Evolutionary conservation across 2,797 vertebrate genomes (phyloP).

Genomic region (Phataginus tricuspis): DNA sequence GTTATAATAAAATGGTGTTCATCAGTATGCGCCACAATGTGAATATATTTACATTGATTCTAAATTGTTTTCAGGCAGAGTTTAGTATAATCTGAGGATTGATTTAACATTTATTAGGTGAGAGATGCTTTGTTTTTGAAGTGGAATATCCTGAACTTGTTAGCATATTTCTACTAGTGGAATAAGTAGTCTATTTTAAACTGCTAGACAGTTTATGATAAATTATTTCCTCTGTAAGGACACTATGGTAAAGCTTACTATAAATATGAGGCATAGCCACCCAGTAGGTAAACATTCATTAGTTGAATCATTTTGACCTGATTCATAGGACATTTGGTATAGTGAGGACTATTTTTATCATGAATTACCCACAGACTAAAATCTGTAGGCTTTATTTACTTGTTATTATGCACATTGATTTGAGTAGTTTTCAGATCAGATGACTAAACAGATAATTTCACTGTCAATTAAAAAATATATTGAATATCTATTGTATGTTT

Average conservation of each 20-base stretch:
- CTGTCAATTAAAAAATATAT: conserved; percentile 19
- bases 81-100: background rate
- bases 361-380: conserved; percentile 51
- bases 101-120: background rate
- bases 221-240: background rate
- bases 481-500: background rate
- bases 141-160: background rate
- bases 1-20: conserved; percentile 12
- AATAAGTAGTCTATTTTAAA: conserved; percentile 40
- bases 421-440: conserved; percentile 12
- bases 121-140: background rate
- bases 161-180: background rate
- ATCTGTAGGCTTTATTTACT: background rate
- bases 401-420: background rate
- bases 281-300: conserved; percentile 23
- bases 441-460: conserved; percentile 45
- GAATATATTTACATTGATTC: background rate
- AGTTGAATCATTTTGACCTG: conserved; percentile 69
- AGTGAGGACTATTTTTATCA: conserved; percentile 17
- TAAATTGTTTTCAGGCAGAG: background rate
- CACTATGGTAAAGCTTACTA: background rate
- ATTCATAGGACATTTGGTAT: conserved; percentile 56
- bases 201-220: background rate
- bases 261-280: background rate
- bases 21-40: background rate